A percentile compares a stretch with the other conserved stretches of the same genome.
Conservation (phyloP, 2,113 vertebrate species). For the Rhabdomys dilectus region DNA sequence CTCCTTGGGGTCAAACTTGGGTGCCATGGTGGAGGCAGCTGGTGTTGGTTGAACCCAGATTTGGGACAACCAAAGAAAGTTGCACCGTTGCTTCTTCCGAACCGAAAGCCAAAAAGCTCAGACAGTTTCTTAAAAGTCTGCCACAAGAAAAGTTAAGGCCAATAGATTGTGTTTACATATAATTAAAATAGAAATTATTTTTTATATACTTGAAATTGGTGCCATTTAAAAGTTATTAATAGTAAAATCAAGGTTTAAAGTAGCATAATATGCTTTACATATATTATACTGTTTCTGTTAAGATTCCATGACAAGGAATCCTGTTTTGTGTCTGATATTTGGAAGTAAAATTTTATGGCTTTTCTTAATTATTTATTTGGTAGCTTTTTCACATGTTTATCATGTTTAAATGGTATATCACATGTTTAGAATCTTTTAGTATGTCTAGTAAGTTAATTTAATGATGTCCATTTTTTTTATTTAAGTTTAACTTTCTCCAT, state of each 20-base stretch:
- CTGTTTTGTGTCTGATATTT: not conserved
- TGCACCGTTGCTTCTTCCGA: no score
- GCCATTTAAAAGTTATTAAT: not conserved
- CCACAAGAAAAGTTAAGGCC: not conserved
- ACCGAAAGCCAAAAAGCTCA: not conserved
- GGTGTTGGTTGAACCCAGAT: no score
- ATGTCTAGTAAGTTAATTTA: not conserved
- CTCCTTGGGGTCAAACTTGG: no score
- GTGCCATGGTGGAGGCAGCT: no score
- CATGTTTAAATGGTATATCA: not conserved
- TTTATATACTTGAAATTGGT: not conserved
- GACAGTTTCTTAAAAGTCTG: not conserved
- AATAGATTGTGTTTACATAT: not conserved
- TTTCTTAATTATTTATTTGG: constrained; percentile 37
- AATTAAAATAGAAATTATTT: constrained; percentile 16
- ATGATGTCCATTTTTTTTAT: constrained; percentile 17
- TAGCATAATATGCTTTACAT: not conserved
- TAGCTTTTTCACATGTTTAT: not conserved
- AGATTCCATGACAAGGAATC: not conserved
- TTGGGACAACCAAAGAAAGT: no score
- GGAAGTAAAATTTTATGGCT: not conserved
- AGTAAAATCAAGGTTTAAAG: not conserved
- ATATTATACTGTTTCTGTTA: not conserved
- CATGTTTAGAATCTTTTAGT: not conserved
- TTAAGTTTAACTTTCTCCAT: not conserved